Percentiles rank a stretch among this genome's conserved stretches.
phyloP scores from a whole-genome alignment of 2,797 vertebrate species.

The Poecile montanus region DNA sequence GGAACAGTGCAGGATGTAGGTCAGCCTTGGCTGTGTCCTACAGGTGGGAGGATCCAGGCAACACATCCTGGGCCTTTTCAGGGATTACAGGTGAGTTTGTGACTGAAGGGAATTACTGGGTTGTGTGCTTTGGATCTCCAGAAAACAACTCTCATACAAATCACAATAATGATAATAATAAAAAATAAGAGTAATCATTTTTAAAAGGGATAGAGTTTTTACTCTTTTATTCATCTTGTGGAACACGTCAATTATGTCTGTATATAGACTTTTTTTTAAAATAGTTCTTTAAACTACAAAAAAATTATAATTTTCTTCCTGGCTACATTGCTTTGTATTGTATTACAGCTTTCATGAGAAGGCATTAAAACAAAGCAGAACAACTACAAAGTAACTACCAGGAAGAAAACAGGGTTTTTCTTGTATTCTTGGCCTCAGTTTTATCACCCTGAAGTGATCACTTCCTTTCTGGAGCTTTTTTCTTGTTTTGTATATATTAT shows the following conservation, averaged over 20 bases:
- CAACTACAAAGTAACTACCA: slow-evolving; percentile 44
- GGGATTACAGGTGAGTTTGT: background rate
- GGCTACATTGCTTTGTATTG: background rate
- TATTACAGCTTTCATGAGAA: slow-evolving; percentile 23
- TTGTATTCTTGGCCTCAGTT: slow-evolving; percentile 26
- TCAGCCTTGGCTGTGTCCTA: background rate
- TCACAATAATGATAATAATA: background rate
- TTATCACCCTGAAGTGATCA: slow-evolving; percentile 26
- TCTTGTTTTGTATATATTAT: slow-evolving; percentile 31
- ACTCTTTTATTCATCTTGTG: background rate
- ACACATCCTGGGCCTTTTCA: background rate
- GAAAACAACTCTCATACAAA: background rate
- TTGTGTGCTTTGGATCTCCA: background rate
- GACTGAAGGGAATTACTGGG: background rate
- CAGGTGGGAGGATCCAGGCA: background rate
- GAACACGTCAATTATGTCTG: rapidly evolving
- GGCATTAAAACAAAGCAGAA: slow-evolving; percentile 38
- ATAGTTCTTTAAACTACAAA: background rate
- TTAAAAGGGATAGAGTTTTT: background rate
- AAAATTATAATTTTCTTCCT: slow-evolving; percentile 5
- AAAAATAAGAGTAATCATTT: background rate
- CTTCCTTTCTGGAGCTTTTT: slow-evolving; percentile 44
- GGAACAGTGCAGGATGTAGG: background rate
- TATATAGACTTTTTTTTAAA: background rate
- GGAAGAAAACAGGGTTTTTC: slow-evolving; percentile 41